Percentiles rank a stretch among this genome's conserved stretches.
Conservation (phyloP, 2,113 vertebrate species). For the Tachuris rubrigastra region DNA sequence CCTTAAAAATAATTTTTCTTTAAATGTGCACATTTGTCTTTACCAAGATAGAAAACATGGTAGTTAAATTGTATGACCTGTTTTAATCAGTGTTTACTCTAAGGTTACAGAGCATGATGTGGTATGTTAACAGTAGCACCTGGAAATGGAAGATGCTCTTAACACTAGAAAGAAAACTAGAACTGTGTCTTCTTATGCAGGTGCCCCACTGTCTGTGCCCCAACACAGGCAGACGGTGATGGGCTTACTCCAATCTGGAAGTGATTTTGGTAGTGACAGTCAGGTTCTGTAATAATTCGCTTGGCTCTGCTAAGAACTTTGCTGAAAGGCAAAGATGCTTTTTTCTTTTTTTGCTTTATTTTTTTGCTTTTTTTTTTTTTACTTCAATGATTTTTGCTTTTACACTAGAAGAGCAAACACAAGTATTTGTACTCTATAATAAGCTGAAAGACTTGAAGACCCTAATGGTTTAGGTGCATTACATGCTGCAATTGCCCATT, state of each 20-base stretch:
- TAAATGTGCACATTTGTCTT: not conserved
- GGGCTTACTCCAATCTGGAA: not conserved
- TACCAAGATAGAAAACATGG: not conserved
- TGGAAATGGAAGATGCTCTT: not conserved
- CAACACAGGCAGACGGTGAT: not conserved
- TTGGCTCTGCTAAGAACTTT: not conserved
- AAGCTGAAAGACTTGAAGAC: not conserved
- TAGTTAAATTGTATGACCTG: not conserved
- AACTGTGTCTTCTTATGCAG: not conserved
- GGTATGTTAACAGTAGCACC: not conserved
- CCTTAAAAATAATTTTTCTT: not conserved
- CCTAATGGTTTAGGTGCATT: not conserved
- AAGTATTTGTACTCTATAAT: not conserved
- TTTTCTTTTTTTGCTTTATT: not conserved
- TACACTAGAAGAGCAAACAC: not conserved
- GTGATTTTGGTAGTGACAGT: not conserved
- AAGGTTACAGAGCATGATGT: not conserved
- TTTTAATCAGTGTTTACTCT: conserved; percentile 2
- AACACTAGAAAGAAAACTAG: not conserved
- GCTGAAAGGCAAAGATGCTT: not conserved
- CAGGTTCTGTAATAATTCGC: not conserved
- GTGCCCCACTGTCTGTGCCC: not conserved
- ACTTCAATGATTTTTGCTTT: not conserved
- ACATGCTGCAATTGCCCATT: not conserved
- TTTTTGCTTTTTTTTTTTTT: not conserved